Base-by-base conservation (phyloP, 2,797 vertebrate genomes). In the Gorsachius magnificus region DNA sequence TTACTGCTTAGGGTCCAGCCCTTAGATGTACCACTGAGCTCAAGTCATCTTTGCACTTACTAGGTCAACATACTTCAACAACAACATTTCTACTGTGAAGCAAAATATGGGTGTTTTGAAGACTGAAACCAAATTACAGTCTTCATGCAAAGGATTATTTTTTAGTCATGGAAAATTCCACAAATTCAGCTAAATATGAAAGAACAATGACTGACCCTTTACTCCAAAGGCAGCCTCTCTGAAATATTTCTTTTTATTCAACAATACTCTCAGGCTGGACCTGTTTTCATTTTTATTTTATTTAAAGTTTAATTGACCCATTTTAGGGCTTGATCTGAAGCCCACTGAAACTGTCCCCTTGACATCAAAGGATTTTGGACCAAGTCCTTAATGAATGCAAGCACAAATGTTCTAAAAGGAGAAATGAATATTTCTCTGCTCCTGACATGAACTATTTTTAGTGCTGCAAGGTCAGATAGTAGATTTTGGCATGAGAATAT, bases 391-490 rank as follows among this genome's bases (percentile, higher is more conserved):
- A 94, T 60, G 76, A 93, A 85, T 84, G 38, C 60, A 93, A 85
- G 81, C 35, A 92, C 45, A 91, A 92, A 92, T 65, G 21, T 78
- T 93, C 92, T 92, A 91, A 96, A 96, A 89, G 25, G 20, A 87
- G 81, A 94, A 96, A 88, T 8, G 1, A 96, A 80, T 93, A 93
- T 81, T 95, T 94, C 72, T 93, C 54, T 87, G 61, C 46, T 93
- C 87, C 65, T 88, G 90, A 88, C 89, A 87, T 51, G 68, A 83
- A 38, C 81, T 87, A 96, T 96, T 94, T 95, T 96, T 95, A 95
- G 93, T 60, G 33, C 61, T 93, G 38, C 87, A 81, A 91, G 90
- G 94, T 92, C 95, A 96, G 71, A 92, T 72, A 93, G 79, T 89
- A 89, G 84, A 87, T 82, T 95, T 90, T 94, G 92, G 79, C 87